A percentile compares a stretch with the other conserved stretches of the same genome.
Conservation (phyloP, 2,113 vertebrate species). For the Crotalus horridus region DNA sequence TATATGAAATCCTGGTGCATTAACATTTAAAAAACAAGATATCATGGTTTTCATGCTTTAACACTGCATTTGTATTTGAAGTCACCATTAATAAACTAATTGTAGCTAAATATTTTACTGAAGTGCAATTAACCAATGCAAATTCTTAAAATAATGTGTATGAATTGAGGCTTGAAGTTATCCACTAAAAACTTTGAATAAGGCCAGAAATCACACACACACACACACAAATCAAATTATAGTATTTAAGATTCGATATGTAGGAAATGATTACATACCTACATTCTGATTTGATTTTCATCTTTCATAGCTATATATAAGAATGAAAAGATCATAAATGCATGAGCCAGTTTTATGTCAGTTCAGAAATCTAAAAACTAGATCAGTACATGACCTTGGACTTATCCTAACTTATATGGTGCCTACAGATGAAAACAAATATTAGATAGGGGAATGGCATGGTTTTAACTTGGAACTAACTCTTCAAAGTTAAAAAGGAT, state of each 20-base stretch:
- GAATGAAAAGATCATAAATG: not conserved
- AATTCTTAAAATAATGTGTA: not conserved
- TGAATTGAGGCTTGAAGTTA: not conserved
- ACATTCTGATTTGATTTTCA: not conserved
- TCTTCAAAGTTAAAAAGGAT: not conserved
- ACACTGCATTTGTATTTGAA: not conserved
- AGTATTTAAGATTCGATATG: not conserved
- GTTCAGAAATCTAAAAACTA: not conserved
- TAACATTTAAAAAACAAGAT: not conserved
- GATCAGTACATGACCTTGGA: not conserved
- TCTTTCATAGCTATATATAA: not conserved
- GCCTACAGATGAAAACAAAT: not conserved
- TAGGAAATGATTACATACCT: not conserved
- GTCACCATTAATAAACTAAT: not conserved
- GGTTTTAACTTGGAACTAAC: not conserved
- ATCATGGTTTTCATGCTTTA: not conserved
- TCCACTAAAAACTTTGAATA: not conserved
- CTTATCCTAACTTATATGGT: not conserved
- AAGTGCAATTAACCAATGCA: not conserved
- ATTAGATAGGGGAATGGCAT: not conserved
- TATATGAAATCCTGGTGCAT: not conserved
- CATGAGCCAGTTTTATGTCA: not conserved
- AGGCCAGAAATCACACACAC: not conserved
- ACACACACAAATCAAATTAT: not conserved
- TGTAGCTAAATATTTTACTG: not conserved